Evolutionary conservation across 2,888 invertebrate species (phyloP), one percentile per base, ranked within the genome.

Genomic region (Callyntrura guangdongensis): DNA sequence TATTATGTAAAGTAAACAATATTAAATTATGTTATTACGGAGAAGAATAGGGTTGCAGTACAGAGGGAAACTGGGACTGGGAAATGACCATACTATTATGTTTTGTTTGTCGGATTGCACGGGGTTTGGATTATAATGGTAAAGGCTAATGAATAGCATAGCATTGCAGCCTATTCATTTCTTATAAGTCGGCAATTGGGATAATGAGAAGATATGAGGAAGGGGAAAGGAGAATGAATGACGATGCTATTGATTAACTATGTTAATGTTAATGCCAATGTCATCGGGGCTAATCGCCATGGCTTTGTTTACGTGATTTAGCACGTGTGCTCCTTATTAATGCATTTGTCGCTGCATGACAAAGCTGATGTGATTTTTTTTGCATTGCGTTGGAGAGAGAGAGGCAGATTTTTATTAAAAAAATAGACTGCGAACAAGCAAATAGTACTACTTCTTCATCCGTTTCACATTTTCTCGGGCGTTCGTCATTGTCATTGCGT

Each of bases 111-210:
- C 36, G 36, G 36, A 74, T 72, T 72, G 20, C 72, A 47, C 49
- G 74, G 20, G n/a, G 47, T 14, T 49, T 12, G 45, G 69, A 72
- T 72, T n/a, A 45, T n/a, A 0, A 45, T 74, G 79, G 56, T 56
- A 6, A 36, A 6, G 36, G 6, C 6, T 36, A 36, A 36, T 36
- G 36, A 36, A 36, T 36, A 36, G 36, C 36, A 6, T 36, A 36
- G 2, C 6, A 36, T 36, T 36, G 6, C 6, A 4, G 6, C 36
- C 36, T 36, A 36, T 79, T 79, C 79, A 59, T 79, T 79, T 36
- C 56, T 79, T 79, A 79, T 27, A 59, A 56, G 79, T 56, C 79
- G 79, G 79, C 79, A 79, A 79, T 79, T 59, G 79, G 56, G 36
- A 79, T 79, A 79, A 79, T 79, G 79, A 79, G 22, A 59, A n/a